Base-by-base conservation (phyloP, 2,888 invertebrate species). In the Tinea semifulvella region DNA sequence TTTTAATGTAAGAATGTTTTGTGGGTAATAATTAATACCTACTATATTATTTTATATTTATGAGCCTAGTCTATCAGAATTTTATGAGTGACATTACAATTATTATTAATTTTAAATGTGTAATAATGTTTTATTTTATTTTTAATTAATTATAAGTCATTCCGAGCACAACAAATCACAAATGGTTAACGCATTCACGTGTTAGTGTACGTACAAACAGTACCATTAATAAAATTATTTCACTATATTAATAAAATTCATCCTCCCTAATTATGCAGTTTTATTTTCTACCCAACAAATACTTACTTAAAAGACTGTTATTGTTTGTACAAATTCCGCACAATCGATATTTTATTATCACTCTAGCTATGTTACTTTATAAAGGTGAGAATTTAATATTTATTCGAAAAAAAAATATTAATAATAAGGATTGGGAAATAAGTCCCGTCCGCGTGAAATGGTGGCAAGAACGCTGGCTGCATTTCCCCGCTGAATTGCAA, bases 101-200 rank as follows among this genome's bases (percentile, higher is more conserved):
- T 22, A 7, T 22, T 22, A 7, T 22, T 22, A 6, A 18, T 36
- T 17, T 17, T 36, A 18, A 36, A 36, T 35, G 7, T 36, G 6
- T 36, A 36, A 18, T 18, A 36, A 36, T 8, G 25, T 22, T 22
- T 7, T 22, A 22, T 36, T 35, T 35, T 35, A 35, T 35, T 35
- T 27, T 14, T 16, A 35, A 11, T 35, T 36, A 18, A 17, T 19
- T 38, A 38, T 40, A 40, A 40, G 22, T 40, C 22, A 22, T 40
- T 20, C 22, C 17, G 40, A 40, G 40, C 40, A 40, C 40, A 40
- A 40, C 22, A 40, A 22, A 22, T 40, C 40, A 40, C 22, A 22
- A 40, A 40, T 38, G 31, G n/a, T 31, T 31, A 31, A 18, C 2
- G 31, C 11, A 31, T 19, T 40, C 17, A 40, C 36, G 18, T 31